A percentile compares a stretch with the other conserved stretches of the same genome.
These are phyloP conservation scores for Pteromalus puparum DNA, from an alignment of 1,140 invertebrate genomes.

Conservation along the genomic window DNA sequence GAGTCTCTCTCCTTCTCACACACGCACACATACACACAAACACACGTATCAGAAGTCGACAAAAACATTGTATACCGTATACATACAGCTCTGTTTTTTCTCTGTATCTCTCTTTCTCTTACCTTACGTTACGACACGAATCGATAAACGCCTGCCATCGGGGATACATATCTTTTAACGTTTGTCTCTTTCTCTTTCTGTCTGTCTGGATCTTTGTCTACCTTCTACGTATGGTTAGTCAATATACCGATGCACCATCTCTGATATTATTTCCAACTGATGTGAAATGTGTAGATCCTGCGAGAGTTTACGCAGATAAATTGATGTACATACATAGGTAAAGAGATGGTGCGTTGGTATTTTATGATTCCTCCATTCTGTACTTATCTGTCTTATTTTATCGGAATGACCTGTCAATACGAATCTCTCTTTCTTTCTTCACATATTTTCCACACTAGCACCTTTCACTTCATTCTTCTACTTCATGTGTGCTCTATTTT, in stretches of 20 bases:
- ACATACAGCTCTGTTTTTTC: too few relatives aligned
- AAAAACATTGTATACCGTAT: not conserved
- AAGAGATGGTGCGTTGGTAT: not conserved
- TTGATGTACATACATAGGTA: not conserved
- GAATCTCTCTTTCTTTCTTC: not conserved
- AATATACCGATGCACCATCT: not conserved
- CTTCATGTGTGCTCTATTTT: not conserved
- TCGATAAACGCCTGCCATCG: slow-evolving; percentile 1
- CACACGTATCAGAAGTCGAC: slow-evolving; percentile 8
- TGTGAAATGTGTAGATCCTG: too few relatives aligned
- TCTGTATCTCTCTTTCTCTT: not conserved
- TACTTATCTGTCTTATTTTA: slow-evolving; percentile 5
- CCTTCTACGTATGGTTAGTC: not conserved
- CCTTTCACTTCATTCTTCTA: not conserved
- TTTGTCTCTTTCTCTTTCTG: slow-evolving; percentile 20
- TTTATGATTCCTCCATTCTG: not conserved
- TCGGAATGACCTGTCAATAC: not conserved
- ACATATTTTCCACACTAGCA: not conserved
- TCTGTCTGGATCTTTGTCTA: slow-evolving; percentile 43
- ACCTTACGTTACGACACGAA: not conserved
- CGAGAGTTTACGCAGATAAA: too few relatives aligned
- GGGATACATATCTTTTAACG: not conserved
- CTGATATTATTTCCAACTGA: too few relatives aligned
- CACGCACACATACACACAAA: slow-evolving; percentile 4
- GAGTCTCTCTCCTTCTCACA: slow-evolving; percentile 62